These are phyloP conservation scores for Argyrosomus japonicus DNA, from an alignment of 2,113 vertebrate genomes.

Conservation along the genomic window DNA sequence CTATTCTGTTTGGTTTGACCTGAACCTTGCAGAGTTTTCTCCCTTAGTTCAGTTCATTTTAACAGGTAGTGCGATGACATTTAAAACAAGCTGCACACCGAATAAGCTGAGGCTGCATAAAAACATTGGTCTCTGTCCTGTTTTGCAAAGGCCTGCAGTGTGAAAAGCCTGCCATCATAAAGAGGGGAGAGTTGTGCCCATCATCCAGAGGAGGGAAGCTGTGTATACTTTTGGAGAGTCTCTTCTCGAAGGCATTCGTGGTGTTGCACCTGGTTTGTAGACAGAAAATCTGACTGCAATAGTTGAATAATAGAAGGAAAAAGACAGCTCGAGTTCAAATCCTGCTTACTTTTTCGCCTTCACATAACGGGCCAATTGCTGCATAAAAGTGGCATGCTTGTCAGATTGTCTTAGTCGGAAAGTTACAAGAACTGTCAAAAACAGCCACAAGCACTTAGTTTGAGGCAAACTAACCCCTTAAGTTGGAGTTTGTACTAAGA, in stretches of 20 bases:
- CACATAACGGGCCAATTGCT: background rate
- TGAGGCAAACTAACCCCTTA: background rate
- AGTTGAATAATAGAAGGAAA: background rate
- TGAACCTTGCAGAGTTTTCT: background rate
- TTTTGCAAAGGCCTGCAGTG: background rate
- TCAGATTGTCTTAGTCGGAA: background rate
- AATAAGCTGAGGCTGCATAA: background rate
- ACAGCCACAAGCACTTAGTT: background rate
- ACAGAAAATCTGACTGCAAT: background rate
- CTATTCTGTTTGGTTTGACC: background rate
- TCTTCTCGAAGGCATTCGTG: background rate
- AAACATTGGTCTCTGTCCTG: background rate
- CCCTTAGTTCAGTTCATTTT: background rate
- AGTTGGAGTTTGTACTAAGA: background rate
- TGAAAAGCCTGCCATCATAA: background rate
- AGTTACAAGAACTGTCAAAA: background rate
- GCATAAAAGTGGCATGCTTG: background rate
- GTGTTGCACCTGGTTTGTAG: background rate
- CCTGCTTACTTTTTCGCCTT: background rate
- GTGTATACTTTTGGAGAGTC: background rate
- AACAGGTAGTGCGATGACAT: background rate
- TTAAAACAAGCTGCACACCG: background rate
- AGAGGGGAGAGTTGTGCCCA: background rate
- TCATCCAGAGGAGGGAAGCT: too few species aligned
- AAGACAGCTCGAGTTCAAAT: background rate